Base-by-base conservation (phyloP, 2,888 invertebrate species). In the Apeira syringaria region DNA sequence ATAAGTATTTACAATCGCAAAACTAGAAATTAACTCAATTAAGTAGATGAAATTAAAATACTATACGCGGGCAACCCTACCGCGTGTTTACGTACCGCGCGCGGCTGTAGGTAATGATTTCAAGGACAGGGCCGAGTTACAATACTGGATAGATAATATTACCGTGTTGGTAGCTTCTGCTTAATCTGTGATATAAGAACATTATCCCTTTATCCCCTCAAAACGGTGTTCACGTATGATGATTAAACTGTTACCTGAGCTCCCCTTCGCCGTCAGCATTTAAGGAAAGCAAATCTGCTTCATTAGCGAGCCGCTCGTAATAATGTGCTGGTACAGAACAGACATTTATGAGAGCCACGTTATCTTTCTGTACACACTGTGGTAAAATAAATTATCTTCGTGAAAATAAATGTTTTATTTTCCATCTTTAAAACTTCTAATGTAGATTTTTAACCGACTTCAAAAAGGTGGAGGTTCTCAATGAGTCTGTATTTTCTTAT, bases 151-250 rank as follows among this genome's bases (percentile, higher is more conserved):
- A n/a, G n/a, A n/a, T n/a, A n/a, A n/a, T n/a, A n/a, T n/a, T n/a
- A n/a, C n/a, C n/a, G 43, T 17, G 40, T 43, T 50, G 36, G 20
- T 20, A 6, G 7, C 20, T 20, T 20, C 20, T 20, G 7, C 7
- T 20, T 20, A 20, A 20, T 20, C 7, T 20, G 7, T 20, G 20
- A 5, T 6, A 5, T 7, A 20, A 7, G 27, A 15, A 17, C 18
- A 36, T 43, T 37, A 43, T 43, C 43, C 24, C 37, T 25, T 37
- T 36, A 43, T 43, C 33, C 28, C 17, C 7, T 13, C 32, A 31
- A 32, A 28, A 32, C 36, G 17, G 37, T 37, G 28, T 43, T 37
- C 32, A 43, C 33, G 33, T 42, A 18, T 32, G 17, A 22, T 36
- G 31, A 43, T 37, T 32, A 36, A 43, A 37, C 32, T 28, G 27